Conservation (phyloP, 2,888 invertebrate genomes). For the Meliscaeva auricollis region DNA sequence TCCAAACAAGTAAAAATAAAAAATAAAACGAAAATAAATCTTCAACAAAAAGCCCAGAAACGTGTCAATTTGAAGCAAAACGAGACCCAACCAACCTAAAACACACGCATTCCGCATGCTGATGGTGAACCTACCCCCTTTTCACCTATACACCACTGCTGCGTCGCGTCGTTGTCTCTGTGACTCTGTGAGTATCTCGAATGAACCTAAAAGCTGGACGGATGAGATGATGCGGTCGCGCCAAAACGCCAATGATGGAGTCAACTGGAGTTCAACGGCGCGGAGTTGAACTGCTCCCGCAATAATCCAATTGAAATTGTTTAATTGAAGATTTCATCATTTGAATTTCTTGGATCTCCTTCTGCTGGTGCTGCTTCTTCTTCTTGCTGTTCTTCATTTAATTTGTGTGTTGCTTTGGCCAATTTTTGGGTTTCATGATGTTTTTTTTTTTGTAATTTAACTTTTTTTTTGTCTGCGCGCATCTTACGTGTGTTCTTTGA, state of each 20-base stretch:
- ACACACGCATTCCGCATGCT: constrained; percentile 63
- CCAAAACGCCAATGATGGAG: constrained; percentile 47
- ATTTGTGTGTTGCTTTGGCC: constrained; percentile 55
- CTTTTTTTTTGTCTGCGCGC: constrained; percentile 52
- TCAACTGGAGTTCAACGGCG: constrained; percentile 72
- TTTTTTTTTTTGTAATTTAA: constrained; percentile 18
- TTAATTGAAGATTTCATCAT: constrained; percentile 76
- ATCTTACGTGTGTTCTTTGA: constrained; percentile 68
- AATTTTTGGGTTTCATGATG: constrained; percentile 35
- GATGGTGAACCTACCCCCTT: background rate
- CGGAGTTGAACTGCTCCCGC: constrained; percentile 74
- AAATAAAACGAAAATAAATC: constrained; percentile 61
- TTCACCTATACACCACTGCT: background rate
- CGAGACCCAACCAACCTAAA: constrained; percentile 48
- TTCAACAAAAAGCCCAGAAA: constrained; percentile 70
- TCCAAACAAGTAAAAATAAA: constrained; percentile 27
- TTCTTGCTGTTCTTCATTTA: constrained; percentile 31
- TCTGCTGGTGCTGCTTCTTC: constrained; percentile 12
- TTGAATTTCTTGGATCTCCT: constrained; percentile 62
- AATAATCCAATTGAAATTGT: constrained; percentile 76
- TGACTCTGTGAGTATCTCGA: constrained; percentile 4
- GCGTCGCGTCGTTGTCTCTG: no score
- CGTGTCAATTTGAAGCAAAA: constrained; percentile 71
- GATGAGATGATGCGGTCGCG: constrained; percentile 13
- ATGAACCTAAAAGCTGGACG: constrained; percentile 33